These are phyloP conservation scores for Marasmarcha lunaedactyla DNA, from an alignment of 2,888 invertebrate species.

Conservation along the genomic window DNA sequence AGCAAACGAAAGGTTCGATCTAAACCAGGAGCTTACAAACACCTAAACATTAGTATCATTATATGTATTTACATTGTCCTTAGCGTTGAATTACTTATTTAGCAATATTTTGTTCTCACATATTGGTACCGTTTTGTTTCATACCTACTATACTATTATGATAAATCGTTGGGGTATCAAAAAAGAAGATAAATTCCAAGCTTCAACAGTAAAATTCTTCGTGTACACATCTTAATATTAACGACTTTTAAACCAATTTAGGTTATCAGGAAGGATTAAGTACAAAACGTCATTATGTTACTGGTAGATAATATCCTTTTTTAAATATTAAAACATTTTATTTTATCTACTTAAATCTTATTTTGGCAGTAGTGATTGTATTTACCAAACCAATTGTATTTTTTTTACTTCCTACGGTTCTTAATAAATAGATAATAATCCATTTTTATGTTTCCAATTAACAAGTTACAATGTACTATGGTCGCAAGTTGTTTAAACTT, in stretches of 20 bases:
- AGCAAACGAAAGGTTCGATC: conserved; percentile 13
- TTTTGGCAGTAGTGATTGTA: conserved; percentile 60
- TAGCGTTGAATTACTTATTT: conserved; percentile 29
- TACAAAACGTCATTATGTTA: conserved; percentile 48
- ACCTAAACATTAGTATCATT: conserved; percentile 41
- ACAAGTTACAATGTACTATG: conserved; percentile 49
- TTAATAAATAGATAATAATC: conserved; percentile 43
- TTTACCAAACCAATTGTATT: conserved; percentile 41
- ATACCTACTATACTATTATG: conserved; percentile 2
- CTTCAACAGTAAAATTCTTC: conserved; percentile 21
- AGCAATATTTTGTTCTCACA: conserved; percentile 29
- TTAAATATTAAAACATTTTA: conserved; percentile 52
- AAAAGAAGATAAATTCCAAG: conserved; percentile 11
- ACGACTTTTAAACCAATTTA: conserved; percentile 23
- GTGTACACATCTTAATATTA: conserved; percentile 20
- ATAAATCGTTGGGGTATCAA: conserved; percentile 5
- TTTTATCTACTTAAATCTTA: conserved; percentile 53
- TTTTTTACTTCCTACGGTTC: conserved; percentile 41
- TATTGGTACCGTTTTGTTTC: conserved; percentile 36
- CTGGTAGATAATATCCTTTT: conserved; percentile 37
- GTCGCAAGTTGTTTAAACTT: conserved; percentile 30
- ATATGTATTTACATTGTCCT: conserved; percentile 56
- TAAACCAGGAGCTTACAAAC: conserved; percentile 55
- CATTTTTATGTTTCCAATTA: conserved; percentile 27
- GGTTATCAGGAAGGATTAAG: conserved; percentile 28